Conservation (phyloP, 2,113 vertebrate species). For the Thoracochromis brauschi region DNA sequence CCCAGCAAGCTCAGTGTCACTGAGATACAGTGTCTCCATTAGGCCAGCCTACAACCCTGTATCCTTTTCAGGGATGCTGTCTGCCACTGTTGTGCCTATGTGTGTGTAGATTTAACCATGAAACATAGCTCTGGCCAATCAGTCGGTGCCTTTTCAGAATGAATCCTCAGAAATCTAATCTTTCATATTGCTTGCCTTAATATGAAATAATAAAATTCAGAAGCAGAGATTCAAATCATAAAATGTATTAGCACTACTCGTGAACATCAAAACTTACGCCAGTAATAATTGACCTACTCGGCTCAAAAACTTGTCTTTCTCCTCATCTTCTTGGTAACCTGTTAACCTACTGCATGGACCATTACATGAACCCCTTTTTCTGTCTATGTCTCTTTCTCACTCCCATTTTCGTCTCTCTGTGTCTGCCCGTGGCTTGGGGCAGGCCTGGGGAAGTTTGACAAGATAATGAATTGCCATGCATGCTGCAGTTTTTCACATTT, state of each 20-base stretch:
- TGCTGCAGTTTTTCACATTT: slow-evolving; percentile 71
- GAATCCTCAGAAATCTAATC: not conserved
- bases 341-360: slow-evolving; percentile 13
- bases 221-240: not conserved
- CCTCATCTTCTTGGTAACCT: slow-evolving; percentile 7
- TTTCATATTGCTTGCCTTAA: not conserved
- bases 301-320: not conserved
- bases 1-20: slow-evolving; percentile 4
- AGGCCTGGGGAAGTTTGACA: slow-evolving; percentile 65
- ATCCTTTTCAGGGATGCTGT: not conserved
- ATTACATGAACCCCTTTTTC: not conserved
- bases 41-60: not conserved
- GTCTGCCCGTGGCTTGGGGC: slow-evolving; percentile 1
- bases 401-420: not conserved
- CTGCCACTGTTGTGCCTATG: not conserved
- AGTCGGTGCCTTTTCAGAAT: not conserved
- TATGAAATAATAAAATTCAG: not conserved
- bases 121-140: not conserved
- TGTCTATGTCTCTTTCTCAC: not conserved
- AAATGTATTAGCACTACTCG: not conserved
- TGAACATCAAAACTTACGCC: not conserved
- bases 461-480: slow-evolving; percentile 71
- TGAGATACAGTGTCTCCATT: slow-evolving; percentile 28
- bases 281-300: not conserved
- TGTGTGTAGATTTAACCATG: not conserved